These are phyloP conservation scores for Drosophila mercatorum DNA, from an alignment of 2,888 invertebrate species.

Conservation along the genomic window DNA sequence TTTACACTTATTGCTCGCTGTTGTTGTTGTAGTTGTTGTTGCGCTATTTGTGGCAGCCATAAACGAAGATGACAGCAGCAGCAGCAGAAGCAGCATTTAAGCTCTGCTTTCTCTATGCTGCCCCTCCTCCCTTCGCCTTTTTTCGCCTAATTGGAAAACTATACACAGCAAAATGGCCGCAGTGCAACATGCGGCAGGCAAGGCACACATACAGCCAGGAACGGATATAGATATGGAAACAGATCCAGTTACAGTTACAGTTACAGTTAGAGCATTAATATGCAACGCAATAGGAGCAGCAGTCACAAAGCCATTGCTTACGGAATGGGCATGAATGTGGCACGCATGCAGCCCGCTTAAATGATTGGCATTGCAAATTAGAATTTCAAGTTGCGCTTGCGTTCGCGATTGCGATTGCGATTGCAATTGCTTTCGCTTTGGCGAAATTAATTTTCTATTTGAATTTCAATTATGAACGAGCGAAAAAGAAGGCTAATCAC, in stretches of 20 bases:
- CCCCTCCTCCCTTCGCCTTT: slow-evolving; percentile 18
- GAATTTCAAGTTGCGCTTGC: slow-evolving; percentile 15
- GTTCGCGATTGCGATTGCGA: not conserved
- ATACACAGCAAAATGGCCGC: slow-evolving; percentile 55
- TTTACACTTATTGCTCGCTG: slow-evolving; percentile 50
- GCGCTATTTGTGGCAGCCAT: slow-evolving; percentile 55
- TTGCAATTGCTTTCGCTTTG: slow-evolving; percentile 25
- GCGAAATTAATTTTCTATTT: slow-evolving; percentile 23
- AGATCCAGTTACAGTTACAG: slow-evolving; percentile 15
- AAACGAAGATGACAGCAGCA: slow-evolving; percentile 58
- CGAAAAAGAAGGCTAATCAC: not conserved
- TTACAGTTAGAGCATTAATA: slow-evolving; percentile 31
- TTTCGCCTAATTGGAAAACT: slow-evolving; percentile 73
- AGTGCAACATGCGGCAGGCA: slow-evolving; percentile 21
- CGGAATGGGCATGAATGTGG: slow-evolving; percentile 8
- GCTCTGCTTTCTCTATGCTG: slow-evolving; percentile 4
- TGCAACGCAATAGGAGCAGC: slow-evolving; percentile 32
- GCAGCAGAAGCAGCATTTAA: slow-evolving; percentile 15
- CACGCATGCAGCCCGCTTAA: slow-evolving; percentile 12
- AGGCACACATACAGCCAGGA: slow-evolving; percentile 11
- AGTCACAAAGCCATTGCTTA: slow-evolving; percentile 7
- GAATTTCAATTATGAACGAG: slow-evolving; percentile 7
- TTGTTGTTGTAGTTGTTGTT: slow-evolving; percentile 28
- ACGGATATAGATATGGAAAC: not conserved
- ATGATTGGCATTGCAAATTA: slow-evolving; percentile 49